Conservation (phyloP, 2,797 vertebrate genomes). For the Oreortyx pictus region DNA sequence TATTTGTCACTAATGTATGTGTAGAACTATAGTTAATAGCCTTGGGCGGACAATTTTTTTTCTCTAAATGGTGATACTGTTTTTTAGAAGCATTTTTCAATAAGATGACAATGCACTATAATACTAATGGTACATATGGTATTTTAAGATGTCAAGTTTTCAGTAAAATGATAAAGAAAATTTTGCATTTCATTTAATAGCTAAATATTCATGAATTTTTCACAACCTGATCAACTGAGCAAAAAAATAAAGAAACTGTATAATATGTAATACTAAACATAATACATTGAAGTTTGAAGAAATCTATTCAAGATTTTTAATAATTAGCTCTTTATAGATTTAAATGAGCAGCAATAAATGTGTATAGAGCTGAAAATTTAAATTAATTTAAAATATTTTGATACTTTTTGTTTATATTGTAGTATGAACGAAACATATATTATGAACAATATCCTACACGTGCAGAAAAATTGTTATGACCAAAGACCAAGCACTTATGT, state of each 20-base stretch:
- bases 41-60: constrained; percentile 85
- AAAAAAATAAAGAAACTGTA: constrained; percentile 84
- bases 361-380: constrained; percentile 75
- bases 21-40: constrained; percentile 87
- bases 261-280: constrained; percentile 80
- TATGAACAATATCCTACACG: constrained; percentile 71
- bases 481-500: constrained; percentile 53
- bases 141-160: constrained; percentile 88
- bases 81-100: constrained; percentile 87
- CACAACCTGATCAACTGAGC: constrained; percentile 81
- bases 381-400: constrained; percentile 76
- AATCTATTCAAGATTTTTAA: constrained; percentile 77
- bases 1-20: constrained; percentile 89
- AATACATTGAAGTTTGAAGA: constrained; percentile 79
- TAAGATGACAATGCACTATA: constrained; percentile 86
- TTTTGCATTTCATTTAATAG: constrained; percentile 87
- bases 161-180: constrained; percentile 87
- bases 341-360: constrained; percentile 72
- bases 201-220: constrained; percentile 87
- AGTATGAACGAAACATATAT: constrained; percentile 68
- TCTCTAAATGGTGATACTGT: constrained; percentile 85
- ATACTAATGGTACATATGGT: constrained; percentile 87
- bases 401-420: constrained; percentile 68
- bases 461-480: constrained; percentile 73
- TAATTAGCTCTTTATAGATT: constrained; percentile 72